Percentiles rank a stretch among this genome's conserved stretches.
phyloP scores from a whole-genome alignment of 1,140 invertebrate species.

The Bombus turneri region DNA sequence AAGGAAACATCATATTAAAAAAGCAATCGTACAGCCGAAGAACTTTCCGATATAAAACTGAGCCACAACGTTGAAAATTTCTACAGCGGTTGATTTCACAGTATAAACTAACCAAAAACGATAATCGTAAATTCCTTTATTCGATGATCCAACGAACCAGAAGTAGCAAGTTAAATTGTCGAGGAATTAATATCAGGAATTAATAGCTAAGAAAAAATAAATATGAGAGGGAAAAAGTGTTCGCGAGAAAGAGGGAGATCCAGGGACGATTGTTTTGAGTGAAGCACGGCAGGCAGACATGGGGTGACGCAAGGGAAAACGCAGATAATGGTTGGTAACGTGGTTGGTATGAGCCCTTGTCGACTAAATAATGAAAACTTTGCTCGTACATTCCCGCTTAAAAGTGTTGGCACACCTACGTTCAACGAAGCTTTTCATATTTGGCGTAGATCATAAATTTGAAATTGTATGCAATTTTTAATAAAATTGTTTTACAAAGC shows the following conservation, averaged over 20 bases:
- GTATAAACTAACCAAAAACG: background rate
- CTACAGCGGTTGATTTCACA: background rate
- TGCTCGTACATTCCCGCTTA: background rate
- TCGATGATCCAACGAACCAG: background rate
- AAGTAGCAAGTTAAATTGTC: background rate
- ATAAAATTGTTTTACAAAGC: no score
- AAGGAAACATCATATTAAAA: background rate
- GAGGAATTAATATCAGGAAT: background rate
- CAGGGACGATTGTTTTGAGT: constrained; percentile 8
- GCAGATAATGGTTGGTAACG: background rate
- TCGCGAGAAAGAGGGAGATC: background rate
- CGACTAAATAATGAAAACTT: constrained; percentile 5
- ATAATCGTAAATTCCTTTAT: background rate
- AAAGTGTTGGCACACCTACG: background rate
- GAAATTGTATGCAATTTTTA: no score
- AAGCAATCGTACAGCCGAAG: background rate
- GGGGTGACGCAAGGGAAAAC: background rate
- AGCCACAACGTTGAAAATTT: background rate
- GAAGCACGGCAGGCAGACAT: background rate
- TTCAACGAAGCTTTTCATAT: background rate
- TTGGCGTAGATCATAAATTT: no score
- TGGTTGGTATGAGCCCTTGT: background rate
- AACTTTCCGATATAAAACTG: background rate
- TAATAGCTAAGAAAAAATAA: background rate
- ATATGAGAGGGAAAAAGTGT: background rate